A percentile compares a stretch with the other conserved stretches of the same genome.
phyloP scores from a whole-genome alignment of 1,140 invertebrate genomes.

The Euschistus heros region DNA sequence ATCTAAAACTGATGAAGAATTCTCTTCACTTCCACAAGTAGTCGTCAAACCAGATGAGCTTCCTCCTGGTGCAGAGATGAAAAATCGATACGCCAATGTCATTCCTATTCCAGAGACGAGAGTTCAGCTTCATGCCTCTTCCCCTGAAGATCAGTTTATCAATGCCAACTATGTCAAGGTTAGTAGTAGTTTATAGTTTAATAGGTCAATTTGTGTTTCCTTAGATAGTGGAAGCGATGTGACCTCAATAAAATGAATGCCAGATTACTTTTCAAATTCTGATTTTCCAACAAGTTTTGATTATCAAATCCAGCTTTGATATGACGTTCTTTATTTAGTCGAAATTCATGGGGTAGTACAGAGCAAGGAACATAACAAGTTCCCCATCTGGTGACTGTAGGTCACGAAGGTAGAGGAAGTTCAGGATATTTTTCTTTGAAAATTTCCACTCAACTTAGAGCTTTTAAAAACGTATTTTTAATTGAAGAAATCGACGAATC shows the following conservation, averaged over 20 bases:
- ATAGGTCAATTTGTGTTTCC: no score
- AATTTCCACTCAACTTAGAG: not conserved
- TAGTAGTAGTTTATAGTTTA: conserved; percentile 19
- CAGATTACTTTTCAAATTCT: no score
- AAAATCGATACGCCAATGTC: conserved; percentile 89
- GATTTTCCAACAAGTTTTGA: no score
- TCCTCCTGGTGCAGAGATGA: conserved; percentile 72
- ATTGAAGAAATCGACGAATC: not conserved
- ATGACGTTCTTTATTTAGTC: no score
- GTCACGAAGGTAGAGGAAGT: not conserved
- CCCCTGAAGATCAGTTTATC: conserved; percentile 68
- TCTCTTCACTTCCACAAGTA: conserved; percentile 62
- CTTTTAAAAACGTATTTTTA: no score
- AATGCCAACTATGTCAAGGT: conserved; percentile 84
- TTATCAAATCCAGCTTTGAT: no score
- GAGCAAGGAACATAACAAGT: not conserved
- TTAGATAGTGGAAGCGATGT: no score
- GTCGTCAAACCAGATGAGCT: conserved; percentile 68
- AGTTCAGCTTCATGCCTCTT: conserved; percentile 42
- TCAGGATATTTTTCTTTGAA: not conserved
- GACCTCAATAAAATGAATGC: no score
- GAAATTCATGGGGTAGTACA: not conserved
- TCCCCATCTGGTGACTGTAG: not conserved
- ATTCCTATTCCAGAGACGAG: conserved; percentile 82
- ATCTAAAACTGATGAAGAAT: conserved; percentile 66